Evolutionary conservation across 2,888 invertebrate genomes (phyloP).

Genomic region (Epinotia demarniana): DNA sequence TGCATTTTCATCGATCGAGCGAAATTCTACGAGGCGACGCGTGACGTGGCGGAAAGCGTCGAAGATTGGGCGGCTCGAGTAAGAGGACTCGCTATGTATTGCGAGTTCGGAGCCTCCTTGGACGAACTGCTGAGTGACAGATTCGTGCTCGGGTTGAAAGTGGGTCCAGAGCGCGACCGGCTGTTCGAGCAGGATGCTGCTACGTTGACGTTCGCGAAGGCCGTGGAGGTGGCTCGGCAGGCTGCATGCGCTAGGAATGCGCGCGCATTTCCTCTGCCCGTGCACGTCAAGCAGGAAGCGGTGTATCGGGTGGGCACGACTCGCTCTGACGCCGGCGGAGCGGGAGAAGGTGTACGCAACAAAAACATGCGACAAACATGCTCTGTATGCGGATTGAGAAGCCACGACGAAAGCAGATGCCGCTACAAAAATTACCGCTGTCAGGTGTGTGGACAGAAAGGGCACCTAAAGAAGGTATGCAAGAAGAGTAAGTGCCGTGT

Average conservation of each 20-base stretch:
- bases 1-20: no score
- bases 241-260: conserved; percentile 41
- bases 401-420: no score
- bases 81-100: no score
- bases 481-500: no score
- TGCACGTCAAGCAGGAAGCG: conserved; percentile 43
- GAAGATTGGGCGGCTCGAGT: no score
- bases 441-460: no score
- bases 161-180: conserved; percentile 34
- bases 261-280: not conserved
- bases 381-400: not conserved
- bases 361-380: no score
- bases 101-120: conserved; percentile 2
- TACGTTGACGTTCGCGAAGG: conserved; percentile 37
- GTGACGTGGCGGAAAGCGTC: no score
- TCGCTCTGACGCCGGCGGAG: not conserved
- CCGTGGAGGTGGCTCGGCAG: no score
- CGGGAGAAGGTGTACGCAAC: not conserved
- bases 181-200: conserved; percentile 13
- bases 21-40: no score
- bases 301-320: conserved; percentile 22
- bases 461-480: no score
- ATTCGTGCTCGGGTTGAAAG: conserved; percentile 45
- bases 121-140: conserved; percentile 16
- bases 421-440: no score